Conservation (phyloP, 1,140 invertebrate genomes). For the Trissolcus basalis region DNA sequence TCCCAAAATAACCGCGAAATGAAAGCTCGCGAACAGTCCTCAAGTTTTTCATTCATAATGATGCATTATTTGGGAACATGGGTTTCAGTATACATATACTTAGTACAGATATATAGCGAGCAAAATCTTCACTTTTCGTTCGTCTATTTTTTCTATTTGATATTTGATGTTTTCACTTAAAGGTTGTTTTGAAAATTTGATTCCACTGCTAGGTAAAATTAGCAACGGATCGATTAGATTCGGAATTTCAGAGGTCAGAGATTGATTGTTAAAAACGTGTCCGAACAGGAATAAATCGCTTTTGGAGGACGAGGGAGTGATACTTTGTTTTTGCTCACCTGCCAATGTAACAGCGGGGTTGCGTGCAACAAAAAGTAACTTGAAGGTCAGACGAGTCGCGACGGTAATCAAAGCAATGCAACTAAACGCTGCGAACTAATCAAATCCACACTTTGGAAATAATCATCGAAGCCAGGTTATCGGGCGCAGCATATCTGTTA, state of each 20-base stretch:
- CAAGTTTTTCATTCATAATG: too few species aligned
- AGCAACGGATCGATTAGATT: too few species aligned
- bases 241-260: neutral
- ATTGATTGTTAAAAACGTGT: neutral
- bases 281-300: neutral
- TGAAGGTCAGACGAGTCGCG: neutral
- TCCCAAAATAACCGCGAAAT: conserved; percentile 31
- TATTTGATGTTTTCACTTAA: too few species aligned
- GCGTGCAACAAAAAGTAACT: neutral
- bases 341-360: conserved; percentile 2
- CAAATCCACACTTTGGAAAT: conserved; percentile 19
- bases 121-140: too few species aligned
- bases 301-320: neutral
- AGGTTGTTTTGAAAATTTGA: too few species aligned
- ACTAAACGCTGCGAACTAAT: conserved; percentile 12
- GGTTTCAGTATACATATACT: too few species aligned
- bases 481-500: conserved; percentile 12
- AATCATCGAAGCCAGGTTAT: conserved; percentile 28
- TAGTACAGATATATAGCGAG: too few species aligned
- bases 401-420: conserved; percentile 12
- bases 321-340: conserved; percentile 8
- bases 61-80: too few species aligned
- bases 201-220: too few species aligned
- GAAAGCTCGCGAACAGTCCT: too few species aligned
- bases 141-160: too few species aligned